Base-by-base conservation (phyloP, 2,113 vertebrate species). In the Pseudolaguvia tuberculata region DNA sequence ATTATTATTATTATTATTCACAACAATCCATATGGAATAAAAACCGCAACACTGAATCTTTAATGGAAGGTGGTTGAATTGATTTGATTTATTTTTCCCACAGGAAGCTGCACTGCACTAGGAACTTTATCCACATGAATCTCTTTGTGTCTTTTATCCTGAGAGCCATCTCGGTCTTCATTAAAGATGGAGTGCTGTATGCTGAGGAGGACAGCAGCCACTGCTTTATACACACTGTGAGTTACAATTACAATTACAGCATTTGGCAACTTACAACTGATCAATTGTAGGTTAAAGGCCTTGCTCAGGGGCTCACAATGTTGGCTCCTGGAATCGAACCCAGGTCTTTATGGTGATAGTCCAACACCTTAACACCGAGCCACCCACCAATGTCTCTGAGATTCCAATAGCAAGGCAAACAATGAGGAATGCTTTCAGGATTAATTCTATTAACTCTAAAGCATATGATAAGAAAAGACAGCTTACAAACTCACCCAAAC, bases 51-150 rank as follows among this genome's bases (percentile, higher is more conserved):
- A 5, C 21, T 52, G 58, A 13, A 25, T 39, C 31, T 65, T 31
- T 25, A 73, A 39, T 62, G 29, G 8, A 21, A 47, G 42, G 2
- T 23, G 57, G 25, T 31, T 59, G 48, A 29, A 48, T 51, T 50
- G n/a, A 52, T 27, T 74, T 50, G 45, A 23, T 65, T 57, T 67
- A 23, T 61, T 73, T n/a, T 47, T 66, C 1, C 25, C 78, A 0
- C 76, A 99, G 97, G 90, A 99, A 99, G 83, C 95, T 99, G 55
- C 97, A 99, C 81, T 99, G 97, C 80, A 99, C 97, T 76, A 89
- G 97, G 17, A 99, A 99, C 83, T 99, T 97, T 83, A 99, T 99
- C 84, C 97, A 99, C 87, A 98, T 99, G 96, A 99, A 99, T 82
- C 91, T 99, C 71, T 99, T 99, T 62, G 92, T 95, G 78, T 99